Base-by-base conservation (phyloP, 2,113 vertebrate genomes). In the Patagioenas fasciata region DNA sequence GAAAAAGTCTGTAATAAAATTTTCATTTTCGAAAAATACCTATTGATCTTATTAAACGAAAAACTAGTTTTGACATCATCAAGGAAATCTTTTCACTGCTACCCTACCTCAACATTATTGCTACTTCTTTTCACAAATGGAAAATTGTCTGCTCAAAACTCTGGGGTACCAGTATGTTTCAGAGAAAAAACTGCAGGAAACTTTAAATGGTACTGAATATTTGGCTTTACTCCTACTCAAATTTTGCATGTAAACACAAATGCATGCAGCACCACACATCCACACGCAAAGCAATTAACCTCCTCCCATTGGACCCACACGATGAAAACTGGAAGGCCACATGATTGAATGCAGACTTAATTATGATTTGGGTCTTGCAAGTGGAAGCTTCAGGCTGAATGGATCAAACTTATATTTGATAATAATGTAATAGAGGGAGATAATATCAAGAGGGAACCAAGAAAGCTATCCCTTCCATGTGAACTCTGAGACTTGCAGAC, bases 131-230 rank as follows among this genome's bases (percentile, higher is more conserved):
- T 81, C 15, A 48, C 11, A 71, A 81, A n/a, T 16, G 15, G 11
- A 75, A 85, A 36, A 57, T 51, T 29, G 31, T 56, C 20, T 85
- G 2, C 9, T 79, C 24, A 56, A n/a, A 75, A 42, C 9, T 32
- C 15, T 7, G 1, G 5, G 2, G 6, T 80, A 69, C 13, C 16
- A 50, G 3, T 23, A 18, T 0, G 1, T 77, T 34, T 65, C n/a
- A 54, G 18, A 65, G 23, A 74, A 48, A 72, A 28, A 10, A n/a
- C 25, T n/a, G 5, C 15, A 34, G 38, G 38, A 51, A 20, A 10
- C 9, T 48, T 32, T 61, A 47, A 72, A 67, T 25, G 7, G 13
- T 51, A 18, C 6, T 57, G 32, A 88, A 71, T 42, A 75, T 71
- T 80, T 72, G 20, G 2, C 31, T 82, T 79, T 25, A 32, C 18